Evolutionary conservation across 2,888 invertebrate genomes (phyloP).

Genomic region (Anodontia alba): DNA sequence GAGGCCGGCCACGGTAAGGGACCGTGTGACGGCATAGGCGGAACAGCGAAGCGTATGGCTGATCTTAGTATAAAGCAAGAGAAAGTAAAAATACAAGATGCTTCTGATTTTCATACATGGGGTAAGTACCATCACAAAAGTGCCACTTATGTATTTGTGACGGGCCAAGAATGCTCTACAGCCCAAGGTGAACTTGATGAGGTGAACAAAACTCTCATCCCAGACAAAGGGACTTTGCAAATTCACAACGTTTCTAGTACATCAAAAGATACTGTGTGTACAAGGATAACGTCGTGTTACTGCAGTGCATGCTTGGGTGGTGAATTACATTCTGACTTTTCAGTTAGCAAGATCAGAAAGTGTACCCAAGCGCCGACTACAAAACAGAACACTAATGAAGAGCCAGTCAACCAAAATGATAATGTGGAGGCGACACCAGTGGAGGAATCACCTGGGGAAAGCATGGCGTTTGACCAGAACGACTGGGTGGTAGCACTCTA

Average conservation of each 20-base stretch:
- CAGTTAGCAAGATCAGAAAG: too few species aligned
- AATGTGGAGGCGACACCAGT: too few species aligned
- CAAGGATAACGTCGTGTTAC: not conserved
- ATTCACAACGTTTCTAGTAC: not conserved
- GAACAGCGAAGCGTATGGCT: conserved; percentile 48
- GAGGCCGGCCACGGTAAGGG: conserved; percentile 59
- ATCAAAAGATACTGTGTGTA: not conserved
- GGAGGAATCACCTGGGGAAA: too few species aligned
- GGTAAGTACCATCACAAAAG: not conserved
- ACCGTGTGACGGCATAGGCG: conserved; percentile 56
- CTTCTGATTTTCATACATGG: conserved; percentile 24
- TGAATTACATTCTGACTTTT: too few species aligned
- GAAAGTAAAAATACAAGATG: conserved; percentile 32
- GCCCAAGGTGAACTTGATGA: not conserved
- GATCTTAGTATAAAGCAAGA: conserved; percentile 39
- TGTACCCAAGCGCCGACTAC: too few species aligned
- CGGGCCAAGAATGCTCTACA: not conserved
- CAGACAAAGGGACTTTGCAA: not conserved
- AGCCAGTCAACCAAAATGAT: too few species aligned
- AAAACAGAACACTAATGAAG: too few species aligned
- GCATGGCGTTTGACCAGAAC: too few species aligned
- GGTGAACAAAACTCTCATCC: not conserved
- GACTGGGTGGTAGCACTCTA: too few species aligned
- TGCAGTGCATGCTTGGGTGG: not conserved
- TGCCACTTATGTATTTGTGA: not conserved